phyloP scores from a whole-genome alignment of 2,888 invertebrate species.

The Anoncus sp. region DNA sequence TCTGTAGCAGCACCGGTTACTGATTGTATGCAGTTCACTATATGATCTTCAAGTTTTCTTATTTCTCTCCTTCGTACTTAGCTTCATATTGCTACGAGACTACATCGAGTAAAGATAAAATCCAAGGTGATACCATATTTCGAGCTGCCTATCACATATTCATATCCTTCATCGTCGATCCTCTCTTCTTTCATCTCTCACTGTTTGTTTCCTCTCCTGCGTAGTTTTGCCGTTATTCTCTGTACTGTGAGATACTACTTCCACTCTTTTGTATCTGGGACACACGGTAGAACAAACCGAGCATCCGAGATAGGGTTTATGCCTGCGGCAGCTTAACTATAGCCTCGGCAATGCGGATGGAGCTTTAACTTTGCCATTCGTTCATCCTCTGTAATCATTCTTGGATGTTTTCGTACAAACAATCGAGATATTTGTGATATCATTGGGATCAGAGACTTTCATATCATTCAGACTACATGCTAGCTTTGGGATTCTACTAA shows the following conservation, averaged over 20 bases:
- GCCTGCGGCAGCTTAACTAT: background rate
- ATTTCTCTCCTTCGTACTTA: background rate
- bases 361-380: background rate
- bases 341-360: background rate
- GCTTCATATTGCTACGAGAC: conserved; percentile 29
- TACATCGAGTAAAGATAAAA: conserved; percentile 24
- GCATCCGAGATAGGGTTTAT: background rate
- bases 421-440: background rate
- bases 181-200: conserved; percentile 3
- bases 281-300: conserved; percentile 6
- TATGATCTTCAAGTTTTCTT: conserved; percentile 16
- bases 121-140: conserved; percentile 20
- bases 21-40: conserved; percentile 31
- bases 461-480: background rate
- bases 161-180: conserved; percentile 17
- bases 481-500: background rate
- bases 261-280: conserved; percentile 11
- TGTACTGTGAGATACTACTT: background rate
- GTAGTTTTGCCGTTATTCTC: conserved; percentile 11
- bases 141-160: conserved; percentile 26
- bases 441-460: background rate
- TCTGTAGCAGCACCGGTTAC: conserved; percentile 57
- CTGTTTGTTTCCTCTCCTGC: background rate
- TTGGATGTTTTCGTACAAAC: background rate
- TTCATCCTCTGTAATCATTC: background rate